Percentiles rank a stretch among this genome's conserved stretches.
Conservation (phyloP, 2,888 invertebrate species). For the Malachius bipustulatus region DNA sequence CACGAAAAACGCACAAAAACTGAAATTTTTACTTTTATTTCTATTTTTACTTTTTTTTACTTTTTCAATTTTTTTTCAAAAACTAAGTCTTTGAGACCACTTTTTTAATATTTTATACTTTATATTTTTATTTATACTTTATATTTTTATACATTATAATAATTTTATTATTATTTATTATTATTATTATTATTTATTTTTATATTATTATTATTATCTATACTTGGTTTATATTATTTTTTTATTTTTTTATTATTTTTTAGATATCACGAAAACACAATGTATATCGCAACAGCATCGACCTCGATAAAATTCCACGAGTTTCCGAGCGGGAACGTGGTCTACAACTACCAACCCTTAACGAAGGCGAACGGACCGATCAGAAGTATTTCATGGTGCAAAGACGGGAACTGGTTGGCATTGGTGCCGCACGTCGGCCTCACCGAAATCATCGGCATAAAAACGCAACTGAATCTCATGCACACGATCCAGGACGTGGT, state of each 20-base stretch:
- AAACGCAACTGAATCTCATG: constrained; percentile 28
- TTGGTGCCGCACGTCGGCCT: constrained; percentile 30
- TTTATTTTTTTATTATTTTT: not conserved
- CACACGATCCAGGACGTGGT: constrained; percentile 29
- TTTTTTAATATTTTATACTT: too few relatives aligned
- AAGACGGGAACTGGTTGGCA: constrained; percentile 34
- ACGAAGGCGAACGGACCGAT: constrained; percentile 26
- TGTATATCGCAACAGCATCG: constrained; percentile 47
- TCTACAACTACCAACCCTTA: constrained; percentile 38
- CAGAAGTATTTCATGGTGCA: constrained; percentile 33
- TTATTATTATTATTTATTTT: too few relatives aligned
- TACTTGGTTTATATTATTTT: not conserved
- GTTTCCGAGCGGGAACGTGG: constrained; percentile 42
- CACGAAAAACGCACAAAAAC: too few relatives aligned
- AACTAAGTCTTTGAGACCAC: too few relatives aligned
- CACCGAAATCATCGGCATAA: constrained; percentile 32
- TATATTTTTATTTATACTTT: too few relatives aligned
- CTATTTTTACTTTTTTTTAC: too few relatives aligned
- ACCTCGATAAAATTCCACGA: constrained; percentile 45
- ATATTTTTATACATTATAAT: too few relatives aligned
- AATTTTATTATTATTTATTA: too few relatives aligned
- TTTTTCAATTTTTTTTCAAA: too few relatives aligned
- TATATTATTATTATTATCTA: not conserved
- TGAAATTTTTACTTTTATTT: too few relatives aligned
- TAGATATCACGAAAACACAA: constrained; percentile 22